Conservation (phyloP, 2,888 invertebrate species). For the Rotaria sp. region DNA sequence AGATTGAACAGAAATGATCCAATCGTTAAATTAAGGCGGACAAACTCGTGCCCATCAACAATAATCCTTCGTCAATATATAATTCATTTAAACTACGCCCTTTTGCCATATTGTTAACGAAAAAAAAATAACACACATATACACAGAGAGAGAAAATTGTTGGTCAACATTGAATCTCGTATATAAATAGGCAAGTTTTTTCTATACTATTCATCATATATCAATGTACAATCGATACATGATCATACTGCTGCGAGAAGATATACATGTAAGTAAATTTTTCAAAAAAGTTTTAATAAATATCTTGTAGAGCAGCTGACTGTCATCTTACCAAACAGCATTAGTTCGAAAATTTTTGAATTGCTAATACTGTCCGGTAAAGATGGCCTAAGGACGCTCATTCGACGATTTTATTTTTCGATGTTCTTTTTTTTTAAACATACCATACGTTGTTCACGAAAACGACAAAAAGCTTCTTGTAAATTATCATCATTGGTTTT, state of each 20-base stretch:
- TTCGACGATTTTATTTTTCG: background rate
- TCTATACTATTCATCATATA: background rate
- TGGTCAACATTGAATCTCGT: background rate
- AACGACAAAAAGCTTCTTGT: background rate
- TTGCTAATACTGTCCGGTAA: constrained; percentile 42
- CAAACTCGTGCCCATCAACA: constrained; percentile 1
- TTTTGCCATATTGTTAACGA: background rate
- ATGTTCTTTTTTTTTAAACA: background rate
- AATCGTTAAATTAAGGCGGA: background rate
- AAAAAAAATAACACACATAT: background rate
- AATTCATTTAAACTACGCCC: constrained; percentile 4
- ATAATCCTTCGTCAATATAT: constrained; percentile 29
- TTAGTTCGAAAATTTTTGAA: constrained; percentile 36
- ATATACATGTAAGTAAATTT: background rate
- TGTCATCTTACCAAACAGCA: constrained; percentile 41
- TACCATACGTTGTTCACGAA: constrained; percentile 27
- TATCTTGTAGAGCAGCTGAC: background rate
- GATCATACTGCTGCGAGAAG: background rate
- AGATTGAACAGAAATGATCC: constrained; percentile 27
- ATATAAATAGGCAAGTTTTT: background rate
- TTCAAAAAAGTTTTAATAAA: background rate
- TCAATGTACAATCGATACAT: too few species aligned
- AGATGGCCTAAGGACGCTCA: constrained; percentile 39
- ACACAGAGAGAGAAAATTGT: background rate
- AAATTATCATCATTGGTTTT: background rate